Evolutionary conservation across 2,113 vertebrate genomes (phyloP).

Genomic region (Ivindomyrus marchei): DNA sequence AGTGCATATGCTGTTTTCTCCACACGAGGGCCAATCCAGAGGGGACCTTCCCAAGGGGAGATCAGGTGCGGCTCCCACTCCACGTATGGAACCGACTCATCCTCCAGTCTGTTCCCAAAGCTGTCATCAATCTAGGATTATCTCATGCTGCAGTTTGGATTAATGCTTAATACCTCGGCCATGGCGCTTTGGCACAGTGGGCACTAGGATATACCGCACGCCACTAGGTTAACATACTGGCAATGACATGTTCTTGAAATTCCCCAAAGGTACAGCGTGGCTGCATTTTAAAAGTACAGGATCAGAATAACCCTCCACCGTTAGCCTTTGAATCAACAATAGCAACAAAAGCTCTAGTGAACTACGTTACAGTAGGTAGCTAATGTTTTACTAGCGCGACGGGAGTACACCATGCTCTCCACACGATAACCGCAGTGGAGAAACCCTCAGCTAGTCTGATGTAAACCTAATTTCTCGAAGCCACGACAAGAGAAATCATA

Average conservation of each 20-base stretch:
- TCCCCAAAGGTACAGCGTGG: background rate
- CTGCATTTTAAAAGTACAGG: background rate
- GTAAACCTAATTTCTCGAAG: background rate
- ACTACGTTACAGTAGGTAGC: background rate
- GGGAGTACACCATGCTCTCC: background rate
- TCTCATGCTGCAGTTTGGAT: background rate
- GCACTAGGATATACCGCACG: background rate
- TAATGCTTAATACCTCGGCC: background rate
- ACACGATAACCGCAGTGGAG: background rate
- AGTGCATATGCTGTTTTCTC: background rate
- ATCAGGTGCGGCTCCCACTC: background rate
- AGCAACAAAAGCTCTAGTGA: background rate
- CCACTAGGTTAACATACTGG: background rate
- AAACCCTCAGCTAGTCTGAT: background rate
- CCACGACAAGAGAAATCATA: background rate
- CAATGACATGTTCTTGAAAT: background rate
- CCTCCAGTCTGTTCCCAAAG: background rate
- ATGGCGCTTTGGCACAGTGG: background rate
- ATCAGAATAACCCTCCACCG: slow-evolving; percentile 4
- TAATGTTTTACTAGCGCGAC: background rate
- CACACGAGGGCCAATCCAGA: background rate
- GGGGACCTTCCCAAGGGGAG: background rate
- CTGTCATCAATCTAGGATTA: background rate
- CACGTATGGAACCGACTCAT: background rate
- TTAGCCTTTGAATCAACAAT: background rate